Percentiles rank a stretch among this genome's conserved stretches.
phyloP scores from a whole-genome alignment of 2,113 vertebrate genomes.

The Microtus oregoni region DNA sequence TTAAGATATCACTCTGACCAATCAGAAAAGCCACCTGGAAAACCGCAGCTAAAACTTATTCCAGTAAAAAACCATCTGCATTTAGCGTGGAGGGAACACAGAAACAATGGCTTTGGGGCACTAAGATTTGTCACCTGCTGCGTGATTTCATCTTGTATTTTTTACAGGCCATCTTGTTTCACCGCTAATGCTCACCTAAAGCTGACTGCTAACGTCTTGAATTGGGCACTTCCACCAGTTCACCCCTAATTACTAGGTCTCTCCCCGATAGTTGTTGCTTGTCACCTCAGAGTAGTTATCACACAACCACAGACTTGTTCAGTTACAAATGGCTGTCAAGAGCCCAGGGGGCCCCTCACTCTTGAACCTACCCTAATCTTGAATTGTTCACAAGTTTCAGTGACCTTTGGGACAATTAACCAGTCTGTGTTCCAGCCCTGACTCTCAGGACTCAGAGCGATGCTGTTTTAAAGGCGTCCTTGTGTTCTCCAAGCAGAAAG shows the following conservation, averaged over 20 bases:
- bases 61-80: background rate
- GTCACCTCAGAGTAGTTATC: background rate
- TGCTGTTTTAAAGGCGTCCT: too few species aligned
- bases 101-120: background rate
- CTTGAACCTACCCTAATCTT: background rate
- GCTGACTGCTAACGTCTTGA: background rate
- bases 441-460: background rate
- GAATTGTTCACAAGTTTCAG: background rate
- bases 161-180: background rate
- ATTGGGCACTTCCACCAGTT: accelerated
- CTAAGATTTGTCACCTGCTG: accelerated
- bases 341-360: background rate
- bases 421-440: background rate
- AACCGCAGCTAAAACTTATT: background rate
- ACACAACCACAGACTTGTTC: background rate
- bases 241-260: background rate
- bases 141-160: accelerated
- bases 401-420: background rate
- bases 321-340: background rate
- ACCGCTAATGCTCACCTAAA: accelerated
- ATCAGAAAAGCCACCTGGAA: background rate
- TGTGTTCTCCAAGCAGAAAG: background rate
- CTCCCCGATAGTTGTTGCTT: background rate
- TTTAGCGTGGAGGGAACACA: accelerated
- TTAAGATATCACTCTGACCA: accelerated